Conservation (phyloP, 2,113 vertebrate species). For the human (Homo sapiens) region GRCh38 chr11:3160501-3161000, state of each 20-base stretch:
- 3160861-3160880: not conserved
- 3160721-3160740: rapidly evolving
- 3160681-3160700: no score
- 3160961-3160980: not conserved
- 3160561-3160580: rapidly evolving
- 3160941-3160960: not conserved
- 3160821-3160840: not conserved
- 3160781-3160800: not conserved
- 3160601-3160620: no score
- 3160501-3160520: not conserved
- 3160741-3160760: no score
- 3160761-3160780: rapidly evolving
- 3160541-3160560: not conserved
- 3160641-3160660: no score
- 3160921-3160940: not conserved
- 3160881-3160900: not conserved
- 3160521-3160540: not conserved
- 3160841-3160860: not conserved
- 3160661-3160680: not conserved
- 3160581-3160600: not conserved
- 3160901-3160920: not conserved
- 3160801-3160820: not conserved
- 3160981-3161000: no score
- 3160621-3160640: not conserved
- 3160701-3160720: not conserved